Conservation (phyloP, 2,888 invertebrate genomes). For the Anagyrus pseudococci region DNA sequence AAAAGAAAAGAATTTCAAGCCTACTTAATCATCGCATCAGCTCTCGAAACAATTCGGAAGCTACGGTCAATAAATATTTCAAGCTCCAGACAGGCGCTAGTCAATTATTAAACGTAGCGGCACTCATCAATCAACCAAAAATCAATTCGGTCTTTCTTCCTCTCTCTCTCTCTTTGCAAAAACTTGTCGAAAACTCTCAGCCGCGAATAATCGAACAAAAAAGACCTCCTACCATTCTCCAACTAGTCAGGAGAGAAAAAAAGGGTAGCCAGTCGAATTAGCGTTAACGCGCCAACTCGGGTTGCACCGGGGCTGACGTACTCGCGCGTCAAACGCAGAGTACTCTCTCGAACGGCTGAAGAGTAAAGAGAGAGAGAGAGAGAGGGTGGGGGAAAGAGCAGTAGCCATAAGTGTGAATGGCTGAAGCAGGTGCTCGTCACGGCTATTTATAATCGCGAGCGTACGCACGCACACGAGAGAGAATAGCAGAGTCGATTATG, state of each 20-base stretch:
- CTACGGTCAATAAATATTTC: no score
- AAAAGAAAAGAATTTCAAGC: no score
- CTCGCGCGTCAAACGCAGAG: neutral
- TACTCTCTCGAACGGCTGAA: neutral
- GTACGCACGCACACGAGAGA: neutral
- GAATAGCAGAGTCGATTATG: neutral
- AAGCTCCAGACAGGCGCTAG: no score
- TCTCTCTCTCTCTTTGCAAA: neutral
- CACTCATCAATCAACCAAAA: no score
- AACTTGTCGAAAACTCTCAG: no score
- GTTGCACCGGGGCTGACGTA: no score
- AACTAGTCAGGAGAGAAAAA: neutral
- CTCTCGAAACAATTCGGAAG: no score
- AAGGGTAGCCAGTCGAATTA: neutral
- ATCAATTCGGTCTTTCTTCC: neutral
- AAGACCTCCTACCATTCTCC: neutral
- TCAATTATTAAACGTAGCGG: no score
- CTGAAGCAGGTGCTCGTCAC: slow-evolving; percentile 57
- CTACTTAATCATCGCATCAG: no score
- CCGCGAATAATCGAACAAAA: no score
- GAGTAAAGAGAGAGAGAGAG: neutral
- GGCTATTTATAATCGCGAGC: slow-evolving; percentile 53
- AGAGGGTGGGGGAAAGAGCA: slow-evolving; percentile 11
- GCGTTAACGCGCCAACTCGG: slow-evolving; percentile 2
- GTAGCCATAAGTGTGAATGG: slow-evolving; percentile 49